Evolutionary conservation across 2,113 vertebrate species (phyloP), one percentile per base, ranked within the genome.

Genomic region (Cyphomyrus plagiostoma): DNA sequence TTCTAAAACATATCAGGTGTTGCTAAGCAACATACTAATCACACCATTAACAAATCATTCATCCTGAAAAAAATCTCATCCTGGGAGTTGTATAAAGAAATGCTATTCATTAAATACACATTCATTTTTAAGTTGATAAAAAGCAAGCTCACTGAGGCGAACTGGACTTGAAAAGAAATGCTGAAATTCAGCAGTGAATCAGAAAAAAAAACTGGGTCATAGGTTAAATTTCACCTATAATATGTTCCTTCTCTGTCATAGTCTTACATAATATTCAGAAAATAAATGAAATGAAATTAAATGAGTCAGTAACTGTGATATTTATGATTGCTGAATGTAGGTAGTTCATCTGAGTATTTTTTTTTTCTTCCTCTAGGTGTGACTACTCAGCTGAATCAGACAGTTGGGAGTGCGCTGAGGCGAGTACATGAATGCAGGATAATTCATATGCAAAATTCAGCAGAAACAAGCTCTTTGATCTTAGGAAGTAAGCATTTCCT

Each of bases 331-430:
- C 86, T 39, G 70, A 86, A 89, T 89, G 58, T n/a, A 87, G 26
- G 84, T 74, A 74, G 26, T 83, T 90, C 21, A 87, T 42, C 30
- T 13, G 89, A 74, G 45, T 48, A 62, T 66, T 85, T 62, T 49
- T 53, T 42, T 49, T 53, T 42, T 77, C 8, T 56, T 2, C 52
- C 88, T 92, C 82, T 56, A 42, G 77, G 66, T 11, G 83, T 90
- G 92, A 92, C 92, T 91, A 93, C 91, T 92, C 90, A 91, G 92
- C 88, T 90, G 89, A 92, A 90, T 92, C 91, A 89, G 90, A 90
- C 92, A 92, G 89, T 92, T 91, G 92, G 91, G 89, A n/a, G 80
- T 46, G 62, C 52, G 17, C 89, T 50, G 49, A 15, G 50, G 13
- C 74, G 35, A 50, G 91, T 92, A 88, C 91, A 91, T 5, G 58